Evolutionary conservation across 2,888 invertebrate species (phyloP), one percentile per base, ranked within the genome.

Genomic region (Epinotia bilunana): DNA sequence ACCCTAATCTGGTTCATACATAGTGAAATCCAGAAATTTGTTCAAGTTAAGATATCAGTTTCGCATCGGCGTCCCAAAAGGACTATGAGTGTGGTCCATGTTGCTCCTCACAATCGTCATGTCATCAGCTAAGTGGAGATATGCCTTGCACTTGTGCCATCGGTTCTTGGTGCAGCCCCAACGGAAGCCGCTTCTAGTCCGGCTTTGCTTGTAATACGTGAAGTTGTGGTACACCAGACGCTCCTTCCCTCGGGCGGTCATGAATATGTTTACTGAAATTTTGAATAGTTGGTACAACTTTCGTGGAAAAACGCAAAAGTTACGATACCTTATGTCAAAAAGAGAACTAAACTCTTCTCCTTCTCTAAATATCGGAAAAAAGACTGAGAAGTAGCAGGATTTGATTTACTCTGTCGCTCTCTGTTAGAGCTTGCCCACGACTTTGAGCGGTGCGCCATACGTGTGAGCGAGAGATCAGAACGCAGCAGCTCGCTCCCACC

Each of bases 101-200:
- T 93, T 93, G 77, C 93, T 89, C 67, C 93, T 87, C 0, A 92
- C 90, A 3, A 93, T 92, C 0, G 89, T 91, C 86, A 92, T 88
- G 67, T 94, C 91, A 72, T 93, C 93, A 16, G 93, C 87, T 57
- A 94, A 80, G 74, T 94, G 93, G 6, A 94, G 82, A 76, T 88
- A 93, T 0, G 93, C 93, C 80, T 90, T 92, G 80, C 94, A 94
- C 64, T 84, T 89, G 76, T 93, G 93, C 93, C 93, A 93, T 1
- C 93, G 82, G 83, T 93, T 93, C 84, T 93, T 93, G 5, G 93
- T 93, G 79, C 94, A 94, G 0, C 93, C 93, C 94, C 94, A 94
- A 63, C 94, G 82, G 83, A 93, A 93, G 0, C 94, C 94, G 67
- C 81, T 85, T 20, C 89, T 84, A 2, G 92, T 92, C 18, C 89